Conservation (phyloP, 2,888 invertebrate species). For the Trichopria drosophilae region DNA sequence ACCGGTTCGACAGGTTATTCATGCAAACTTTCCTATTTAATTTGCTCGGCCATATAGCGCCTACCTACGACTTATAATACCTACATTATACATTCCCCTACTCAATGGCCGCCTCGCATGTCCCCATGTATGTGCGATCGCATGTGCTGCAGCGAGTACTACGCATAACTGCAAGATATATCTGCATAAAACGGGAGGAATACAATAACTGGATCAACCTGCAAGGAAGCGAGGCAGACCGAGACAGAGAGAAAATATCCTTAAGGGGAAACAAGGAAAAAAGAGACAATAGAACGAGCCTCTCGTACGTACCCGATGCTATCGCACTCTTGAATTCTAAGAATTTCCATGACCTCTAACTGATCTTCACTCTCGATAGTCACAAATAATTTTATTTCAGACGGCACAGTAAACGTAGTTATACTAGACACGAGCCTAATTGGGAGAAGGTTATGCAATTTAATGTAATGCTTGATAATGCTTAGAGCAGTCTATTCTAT, state of each 20-base stretch:
- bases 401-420: too few species aligned
- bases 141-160: conserved; percentile 50
- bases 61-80: conserved; percentile 43
- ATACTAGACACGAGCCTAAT: too few species aligned
- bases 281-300: conserved; percentile 28
- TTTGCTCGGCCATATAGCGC: conserved; percentile 48
- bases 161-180: conserved; percentile 51
- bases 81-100: conserved; percentile 44
- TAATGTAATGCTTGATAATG: too few species aligned
- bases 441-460: too few species aligned
- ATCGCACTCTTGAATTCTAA: conserved; percentile 40
- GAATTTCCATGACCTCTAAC: conserved; percentile 44
- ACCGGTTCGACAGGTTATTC: conserved; percentile 56
- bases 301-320: conserved; percentile 39
- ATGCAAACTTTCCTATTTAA: conserved; percentile 48
- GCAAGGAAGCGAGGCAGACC: too few species aligned
- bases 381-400: too few species aligned
- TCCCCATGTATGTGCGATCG: too few species aligned
- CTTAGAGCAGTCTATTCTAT: too few species aligned
- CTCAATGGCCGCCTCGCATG: too few species aligned
- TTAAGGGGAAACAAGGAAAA: conserved; percentile 24
- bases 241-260: too few species aligned
- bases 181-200: too few species aligned
- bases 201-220: too few species aligned
- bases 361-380: conserved; percentile 45